Evolutionary conservation across 2,113 vertebrate species (phyloP).

Genomic region (Oenanthe oenanthe): DNA sequence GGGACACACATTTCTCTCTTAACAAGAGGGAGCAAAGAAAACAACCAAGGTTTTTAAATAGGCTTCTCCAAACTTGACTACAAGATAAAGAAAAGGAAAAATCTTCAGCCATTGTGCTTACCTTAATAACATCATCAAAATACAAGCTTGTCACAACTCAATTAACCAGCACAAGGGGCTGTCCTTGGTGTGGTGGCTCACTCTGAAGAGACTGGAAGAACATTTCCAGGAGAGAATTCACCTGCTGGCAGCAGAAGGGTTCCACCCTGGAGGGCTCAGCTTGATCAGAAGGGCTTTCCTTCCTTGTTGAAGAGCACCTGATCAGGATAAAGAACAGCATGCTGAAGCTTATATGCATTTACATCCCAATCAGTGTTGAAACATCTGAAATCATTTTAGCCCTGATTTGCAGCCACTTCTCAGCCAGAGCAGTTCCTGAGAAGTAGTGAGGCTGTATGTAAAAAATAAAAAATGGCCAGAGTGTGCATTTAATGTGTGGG

Average conservation of each 20-base stretch:
- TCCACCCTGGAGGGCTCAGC: background rate
- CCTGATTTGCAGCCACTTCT: background rate
- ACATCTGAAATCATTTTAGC: background rate
- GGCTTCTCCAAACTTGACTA: background rate
- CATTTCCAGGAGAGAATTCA: background rate
- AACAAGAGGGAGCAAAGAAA: background rate
- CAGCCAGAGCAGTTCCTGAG: background rate
- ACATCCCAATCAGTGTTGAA: background rate
- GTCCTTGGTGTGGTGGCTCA: background rate
- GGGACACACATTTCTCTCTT: fast-evolving
- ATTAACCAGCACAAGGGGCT: background rate
- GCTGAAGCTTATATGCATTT: background rate
- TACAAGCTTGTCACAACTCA: background rate
- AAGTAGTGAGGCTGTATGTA: background rate
- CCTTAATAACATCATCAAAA: background rate
- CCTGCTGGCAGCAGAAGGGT: background rate
- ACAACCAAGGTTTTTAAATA: background rate
- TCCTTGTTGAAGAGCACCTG: background rate
- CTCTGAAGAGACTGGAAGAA: background rate
- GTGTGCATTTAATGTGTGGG: background rate
- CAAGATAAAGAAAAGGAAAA: background rate
- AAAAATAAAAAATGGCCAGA: background rate
- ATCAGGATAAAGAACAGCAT: background rate
- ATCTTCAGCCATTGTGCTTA: background rate
- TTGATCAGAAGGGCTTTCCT: background rate